Percentiles rank a stretch among this genome's conserved stretches.
phyloP scores from a whole-genome alignment of 2,797 vertebrate species.

The Amphiprion clarkii region DNA sequence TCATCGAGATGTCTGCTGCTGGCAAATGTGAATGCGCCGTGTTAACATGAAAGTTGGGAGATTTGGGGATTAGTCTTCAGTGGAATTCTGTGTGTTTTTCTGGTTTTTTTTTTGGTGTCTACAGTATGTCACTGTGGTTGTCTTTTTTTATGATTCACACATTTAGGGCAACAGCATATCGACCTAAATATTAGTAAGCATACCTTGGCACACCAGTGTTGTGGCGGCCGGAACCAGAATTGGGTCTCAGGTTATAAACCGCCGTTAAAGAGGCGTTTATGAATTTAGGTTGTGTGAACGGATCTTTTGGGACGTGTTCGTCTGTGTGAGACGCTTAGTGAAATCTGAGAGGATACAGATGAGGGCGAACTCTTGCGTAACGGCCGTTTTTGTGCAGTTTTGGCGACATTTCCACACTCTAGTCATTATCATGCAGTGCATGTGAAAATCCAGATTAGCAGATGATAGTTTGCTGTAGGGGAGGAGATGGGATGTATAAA shows the following conservation, averaged over 20 bases:
- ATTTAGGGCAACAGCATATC: constrained; percentile 58
- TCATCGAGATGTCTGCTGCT: constrained; percentile 29
- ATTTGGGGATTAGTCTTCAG: constrained; percentile 60
- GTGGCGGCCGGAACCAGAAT: constrained; percentile 30
- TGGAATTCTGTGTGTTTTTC: constrained; percentile 11
- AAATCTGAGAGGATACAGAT: constrained; percentile 61
- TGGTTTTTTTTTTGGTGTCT: constrained; percentile 19
- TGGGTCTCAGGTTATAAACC: constrained; percentile 34
- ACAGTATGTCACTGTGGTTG: not conserved
- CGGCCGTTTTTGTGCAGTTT: constrained; percentile 17
- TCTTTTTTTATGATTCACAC: constrained; percentile 15
- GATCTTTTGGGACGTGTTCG: constrained; percentile 19
- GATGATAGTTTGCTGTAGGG: constrained; percentile 69
- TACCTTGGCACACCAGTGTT: constrained; percentile 27
- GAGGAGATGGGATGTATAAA: constrained; percentile 60
- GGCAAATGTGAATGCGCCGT: constrained; percentile 37
- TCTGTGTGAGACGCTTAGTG: constrained; percentile 45
- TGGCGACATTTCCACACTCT: constrained; percentile 30
- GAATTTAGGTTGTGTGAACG: constrained; percentile 28
- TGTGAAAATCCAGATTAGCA: constrained; percentile 80
- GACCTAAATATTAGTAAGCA: constrained; percentile 66
- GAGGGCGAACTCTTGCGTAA: constrained; percentile 49
- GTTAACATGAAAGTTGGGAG: constrained; percentile 64
- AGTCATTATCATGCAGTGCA: constrained; percentile 49
- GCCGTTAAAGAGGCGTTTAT: constrained; percentile 48